A percentile compares a stretch with the other conserved stretches of the same genome.
Conservation (phyloP, 1,140 invertebrate genomes). For the Meloidogyne hapla region DNA sequence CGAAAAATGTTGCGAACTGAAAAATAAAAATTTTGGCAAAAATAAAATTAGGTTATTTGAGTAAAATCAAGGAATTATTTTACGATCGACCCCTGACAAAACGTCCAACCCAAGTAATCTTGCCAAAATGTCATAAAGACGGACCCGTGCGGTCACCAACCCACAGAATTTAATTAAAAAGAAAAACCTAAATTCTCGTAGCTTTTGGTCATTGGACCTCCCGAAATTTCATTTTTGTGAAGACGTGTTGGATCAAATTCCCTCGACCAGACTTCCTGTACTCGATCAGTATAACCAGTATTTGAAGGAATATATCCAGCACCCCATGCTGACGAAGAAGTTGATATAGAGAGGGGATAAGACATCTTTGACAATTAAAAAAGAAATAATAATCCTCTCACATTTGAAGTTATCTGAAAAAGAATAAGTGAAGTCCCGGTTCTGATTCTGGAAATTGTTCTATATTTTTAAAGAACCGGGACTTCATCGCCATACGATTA, state of each 20-base stretch:
- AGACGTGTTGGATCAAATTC: conserved; percentile 34
- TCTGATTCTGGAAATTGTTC: too few species aligned
- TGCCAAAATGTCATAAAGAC: too few species aligned
- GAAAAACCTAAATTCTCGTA: conserved; percentile 26
- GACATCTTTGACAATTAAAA: not conserved
- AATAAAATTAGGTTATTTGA: too few species aligned
- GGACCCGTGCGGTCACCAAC: too few species aligned
- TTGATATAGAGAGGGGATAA: not conserved
- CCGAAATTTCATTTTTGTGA: conserved; percentile 33
- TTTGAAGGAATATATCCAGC: not conserved
- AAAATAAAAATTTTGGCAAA: not conserved
- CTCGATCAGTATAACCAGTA: not conserved
- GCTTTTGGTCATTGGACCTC: conserved; percentile 33
- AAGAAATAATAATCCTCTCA: not conserved
- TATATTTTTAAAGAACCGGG: too few species aligned
- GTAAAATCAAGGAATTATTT: too few species aligned
- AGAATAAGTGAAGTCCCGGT: too few species aligned
- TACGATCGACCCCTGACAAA: too few species aligned
- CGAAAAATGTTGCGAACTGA: conserved; percentile 30
- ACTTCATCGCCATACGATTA: too few species aligned
- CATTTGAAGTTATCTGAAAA: not conserved
- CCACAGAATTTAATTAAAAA: not conserved
- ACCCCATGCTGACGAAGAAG: not conserved
- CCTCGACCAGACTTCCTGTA: not conserved
- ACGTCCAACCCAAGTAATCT: too few species aligned